phyloP scores from a whole-genome alignment of 92 coral and sea anemone genomes.

The Palythoa grandis region DNA sequence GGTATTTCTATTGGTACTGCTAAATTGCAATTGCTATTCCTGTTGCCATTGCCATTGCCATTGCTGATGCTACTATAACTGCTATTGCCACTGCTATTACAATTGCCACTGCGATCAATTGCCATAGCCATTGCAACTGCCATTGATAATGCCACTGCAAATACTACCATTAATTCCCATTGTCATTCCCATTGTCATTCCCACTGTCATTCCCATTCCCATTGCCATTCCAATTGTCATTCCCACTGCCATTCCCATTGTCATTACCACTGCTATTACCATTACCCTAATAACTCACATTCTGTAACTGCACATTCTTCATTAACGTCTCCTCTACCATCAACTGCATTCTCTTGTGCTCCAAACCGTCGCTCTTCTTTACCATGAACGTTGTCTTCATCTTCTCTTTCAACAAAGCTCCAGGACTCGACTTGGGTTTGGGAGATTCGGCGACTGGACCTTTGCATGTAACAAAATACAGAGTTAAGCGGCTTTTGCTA shows the following conservation, averaged over 20 bases:
- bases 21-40: not conserved
- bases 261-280: not conserved
- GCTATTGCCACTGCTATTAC: not conserved
- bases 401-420: conserved; percentile 72
- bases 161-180: not conserved
- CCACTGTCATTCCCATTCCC: not conserved
- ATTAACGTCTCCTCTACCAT: conserved; percentile 98
- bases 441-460: conserved; percentile 83
- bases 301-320: conserved; percentile 92
- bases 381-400: conserved; percentile 78
- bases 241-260: not conserved
- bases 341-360: conserved; percentile 78
- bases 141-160: not conserved
- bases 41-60: not conserved
- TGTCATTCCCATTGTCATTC: not conserved
- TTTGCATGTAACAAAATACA: not conserved
- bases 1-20: not conserved
- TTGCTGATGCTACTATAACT: not conserved
- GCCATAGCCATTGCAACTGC: not conserved
- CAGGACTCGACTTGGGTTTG: conserved; percentile 71
- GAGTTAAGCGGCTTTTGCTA: too few species aligned
- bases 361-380: conserved; percentile 69
- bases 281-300: conserved; percentile 47
- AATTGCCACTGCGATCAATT: not conserved
- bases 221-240: not conserved